A percentile compares a stretch with the other conserved stretches of the same genome.
phyloP scores from a whole-genome alignment of 2,797 vertebrate genomes.

The Geotria australis region DNA sequence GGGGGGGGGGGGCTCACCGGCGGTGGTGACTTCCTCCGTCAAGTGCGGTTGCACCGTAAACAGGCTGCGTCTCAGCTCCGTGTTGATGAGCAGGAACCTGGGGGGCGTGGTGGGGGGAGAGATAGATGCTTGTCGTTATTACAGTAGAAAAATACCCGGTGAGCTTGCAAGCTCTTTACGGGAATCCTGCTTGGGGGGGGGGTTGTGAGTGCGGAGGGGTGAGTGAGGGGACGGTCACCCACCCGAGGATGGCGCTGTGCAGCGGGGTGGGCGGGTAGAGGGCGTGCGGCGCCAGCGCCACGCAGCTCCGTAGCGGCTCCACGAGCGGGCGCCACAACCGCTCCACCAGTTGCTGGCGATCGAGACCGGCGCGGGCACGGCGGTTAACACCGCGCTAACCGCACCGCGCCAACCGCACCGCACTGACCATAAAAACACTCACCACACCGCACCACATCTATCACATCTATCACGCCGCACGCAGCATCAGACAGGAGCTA shows the following conservation, averaged over 20 bases:
- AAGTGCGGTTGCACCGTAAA: constrained; percentile 13
- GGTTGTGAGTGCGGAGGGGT: no score
- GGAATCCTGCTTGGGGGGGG: no score
- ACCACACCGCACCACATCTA: rapidly evolving
- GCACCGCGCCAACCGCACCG: no score
- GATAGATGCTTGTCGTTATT: no score
- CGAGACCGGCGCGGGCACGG: background rate
- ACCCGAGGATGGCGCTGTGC: constrained; percentile 26
- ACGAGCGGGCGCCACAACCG: constrained; percentile 35
- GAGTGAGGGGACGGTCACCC: constrained; percentile 1
- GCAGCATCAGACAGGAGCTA: no score
- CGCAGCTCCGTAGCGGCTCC: constrained; percentile 23
- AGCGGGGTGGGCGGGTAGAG: constrained; percentile 16
- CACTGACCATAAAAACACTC: no score
- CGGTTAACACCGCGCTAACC: background rate
- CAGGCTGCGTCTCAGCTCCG: constrained; percentile 28
- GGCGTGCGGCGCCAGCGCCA: constrained; percentile 16
- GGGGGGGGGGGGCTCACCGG: no score
- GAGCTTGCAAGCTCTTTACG: no score
- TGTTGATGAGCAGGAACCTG: constrained; percentile 33
- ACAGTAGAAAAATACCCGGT: no score
- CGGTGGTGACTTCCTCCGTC: background rate
- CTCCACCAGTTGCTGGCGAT: constrained; percentile 12
- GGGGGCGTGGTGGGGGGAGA: no score
- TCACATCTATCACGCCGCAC: no score